phyloP scores from a whole-genome alignment of 2,797 vertebrate species.

The Acrossocheilus wenchowensis region DNA sequence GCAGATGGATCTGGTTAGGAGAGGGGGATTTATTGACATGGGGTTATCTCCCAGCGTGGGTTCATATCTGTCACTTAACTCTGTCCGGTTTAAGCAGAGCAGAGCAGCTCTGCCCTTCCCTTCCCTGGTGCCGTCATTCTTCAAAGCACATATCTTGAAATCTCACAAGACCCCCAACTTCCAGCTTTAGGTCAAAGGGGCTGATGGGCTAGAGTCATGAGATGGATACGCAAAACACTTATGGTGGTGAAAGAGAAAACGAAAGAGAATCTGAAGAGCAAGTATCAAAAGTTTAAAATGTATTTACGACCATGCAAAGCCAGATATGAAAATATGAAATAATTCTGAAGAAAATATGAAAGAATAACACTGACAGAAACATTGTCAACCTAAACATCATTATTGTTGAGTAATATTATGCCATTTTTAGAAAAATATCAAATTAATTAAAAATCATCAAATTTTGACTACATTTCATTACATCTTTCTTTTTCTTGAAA shows the following conservation, averaged over 20 bases:
- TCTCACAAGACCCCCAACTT: conserved; percentile 24
- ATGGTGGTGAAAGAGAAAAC: neutral
- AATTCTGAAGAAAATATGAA: neutral
- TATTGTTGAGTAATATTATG: neutral
- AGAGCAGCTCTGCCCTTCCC: conserved; percentile 53
- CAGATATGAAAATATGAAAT: neutral
- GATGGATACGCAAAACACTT: conserved; percentile 6
- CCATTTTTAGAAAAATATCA: neutral
- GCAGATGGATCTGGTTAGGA: conserved; percentile 49
- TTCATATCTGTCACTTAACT: conserved; percentile 45
- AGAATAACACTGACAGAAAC: neutral
- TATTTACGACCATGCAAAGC: neutral
- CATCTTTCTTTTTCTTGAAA: neutral
- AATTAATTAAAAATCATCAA: neutral
- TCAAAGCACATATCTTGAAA: conserved; percentile 9
- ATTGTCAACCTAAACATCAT: neutral
- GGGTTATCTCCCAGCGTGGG: conserved; percentile 43
- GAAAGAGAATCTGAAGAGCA: neutral
- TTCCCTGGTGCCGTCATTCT: conserved; percentile 40
- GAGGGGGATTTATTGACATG: conserved; percentile 52
- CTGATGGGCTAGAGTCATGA: conserved; percentile 20
- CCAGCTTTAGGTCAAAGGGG: conserved; percentile 41
- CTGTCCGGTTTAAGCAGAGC: conserved; percentile 34
- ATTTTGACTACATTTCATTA: neutral
- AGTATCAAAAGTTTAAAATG: neutral